Evolutionary conservation across 2,113 vertebrate species (phyloP).

Genomic region (Rallus limicola): DNA sequence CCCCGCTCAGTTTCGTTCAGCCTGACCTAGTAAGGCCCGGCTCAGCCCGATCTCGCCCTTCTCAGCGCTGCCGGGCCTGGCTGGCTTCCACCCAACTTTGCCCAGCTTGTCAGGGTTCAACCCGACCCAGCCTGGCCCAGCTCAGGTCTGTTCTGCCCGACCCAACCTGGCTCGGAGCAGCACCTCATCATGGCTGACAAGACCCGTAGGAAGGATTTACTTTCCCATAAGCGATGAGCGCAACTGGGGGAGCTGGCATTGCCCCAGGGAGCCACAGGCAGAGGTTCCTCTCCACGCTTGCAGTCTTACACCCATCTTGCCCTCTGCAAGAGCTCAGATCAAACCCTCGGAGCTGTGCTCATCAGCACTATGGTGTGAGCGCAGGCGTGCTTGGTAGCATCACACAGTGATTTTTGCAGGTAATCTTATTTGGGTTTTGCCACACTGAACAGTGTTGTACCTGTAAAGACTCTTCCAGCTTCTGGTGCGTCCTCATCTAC

Average conservation of each 20-base stretch:
- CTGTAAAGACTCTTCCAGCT: not conserved
- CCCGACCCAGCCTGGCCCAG: no score
- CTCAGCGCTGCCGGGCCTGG: not conserved
- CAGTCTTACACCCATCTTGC: not conserved
- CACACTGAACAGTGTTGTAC: not conserved
- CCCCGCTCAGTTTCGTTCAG: not conserved
- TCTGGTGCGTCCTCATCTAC: not conserved
- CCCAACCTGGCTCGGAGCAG: accelerated
- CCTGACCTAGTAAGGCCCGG: not conserved
- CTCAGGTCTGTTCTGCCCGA: accelerated
- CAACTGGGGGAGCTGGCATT: accelerated
- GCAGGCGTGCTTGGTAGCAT: not conserved
- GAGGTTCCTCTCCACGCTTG: not conserved
- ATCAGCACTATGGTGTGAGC: accelerated
- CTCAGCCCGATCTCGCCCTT: not conserved
- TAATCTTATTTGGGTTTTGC: not conserved
- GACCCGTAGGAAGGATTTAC: accelerated
- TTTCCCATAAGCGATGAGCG: accelerated
- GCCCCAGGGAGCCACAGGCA: accelerated
- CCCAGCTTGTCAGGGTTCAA: not conserved
- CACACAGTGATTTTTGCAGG: accelerated
- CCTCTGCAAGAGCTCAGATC: accelerated
- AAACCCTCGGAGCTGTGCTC: not conserved
- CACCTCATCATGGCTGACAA: not conserved
- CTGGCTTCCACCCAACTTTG: not conserved